phyloP scores from a whole-genome alignment of 2,888 invertebrate genomes.

The Amaurobius ferox region DNA sequence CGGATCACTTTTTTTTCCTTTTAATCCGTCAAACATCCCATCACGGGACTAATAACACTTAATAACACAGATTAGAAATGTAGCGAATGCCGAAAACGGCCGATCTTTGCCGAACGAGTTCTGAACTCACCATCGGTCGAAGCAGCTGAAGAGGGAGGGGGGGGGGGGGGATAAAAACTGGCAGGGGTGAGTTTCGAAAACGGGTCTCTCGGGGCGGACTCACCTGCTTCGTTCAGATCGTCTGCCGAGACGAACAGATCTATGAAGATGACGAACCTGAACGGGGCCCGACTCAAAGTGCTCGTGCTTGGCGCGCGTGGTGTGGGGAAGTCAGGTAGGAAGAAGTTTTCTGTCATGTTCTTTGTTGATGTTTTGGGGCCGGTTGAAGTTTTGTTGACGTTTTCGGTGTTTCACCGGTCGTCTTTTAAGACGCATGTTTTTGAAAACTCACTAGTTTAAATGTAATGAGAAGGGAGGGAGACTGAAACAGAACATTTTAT shows the following conservation, averaged over 20 bases:
- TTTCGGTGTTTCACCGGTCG: background rate
- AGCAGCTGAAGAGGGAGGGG: background rate
- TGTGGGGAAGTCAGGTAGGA: conserved; percentile 72
- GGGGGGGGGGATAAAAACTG: background rate
- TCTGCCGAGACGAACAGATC: background rate
- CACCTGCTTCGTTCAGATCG: background rate
- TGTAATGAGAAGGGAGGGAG: too few relatives aligned
- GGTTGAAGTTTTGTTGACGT: background rate
- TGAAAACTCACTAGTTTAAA: too few relatives aligned
- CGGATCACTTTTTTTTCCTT: too few relatives aligned
- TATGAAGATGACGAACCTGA: conserved; percentile 68
- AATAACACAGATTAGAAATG: background rate
- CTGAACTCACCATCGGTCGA: background rate
- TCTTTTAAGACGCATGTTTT: background rate
- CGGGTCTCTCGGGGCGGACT: conserved; percentile 10
- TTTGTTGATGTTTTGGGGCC: background rate
- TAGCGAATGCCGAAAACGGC: background rate
- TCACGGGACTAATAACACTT: background rate
- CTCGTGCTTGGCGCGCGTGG: conserved; percentile 68
- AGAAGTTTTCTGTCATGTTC: background rate
- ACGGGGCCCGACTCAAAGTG: conserved; percentile 64
- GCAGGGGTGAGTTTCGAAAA: background rate
- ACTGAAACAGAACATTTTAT: too few relatives aligned
- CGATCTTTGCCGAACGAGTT: background rate
- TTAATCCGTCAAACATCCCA: too few relatives aligned